Evolutionary conservation across 2,888 invertebrate species (phyloP).

Genomic region (Thera obeliscata): DNA sequence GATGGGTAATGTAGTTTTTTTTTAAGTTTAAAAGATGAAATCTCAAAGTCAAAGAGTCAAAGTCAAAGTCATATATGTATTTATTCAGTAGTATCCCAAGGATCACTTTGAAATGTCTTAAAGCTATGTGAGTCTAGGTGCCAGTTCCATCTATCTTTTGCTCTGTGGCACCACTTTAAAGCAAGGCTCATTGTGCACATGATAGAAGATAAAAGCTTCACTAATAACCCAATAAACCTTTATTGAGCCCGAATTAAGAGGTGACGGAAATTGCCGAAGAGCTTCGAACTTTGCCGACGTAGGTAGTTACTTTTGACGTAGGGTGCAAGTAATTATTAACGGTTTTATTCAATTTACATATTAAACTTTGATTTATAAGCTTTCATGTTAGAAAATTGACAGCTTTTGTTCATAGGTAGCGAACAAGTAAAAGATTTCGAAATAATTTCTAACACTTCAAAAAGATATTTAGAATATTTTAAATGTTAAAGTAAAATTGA

Average conservation of each 20-base stretch:
- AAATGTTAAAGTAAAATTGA: not conserved
- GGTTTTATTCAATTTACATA: conserved; percentile 45
- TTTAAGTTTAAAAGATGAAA: too few species aligned
- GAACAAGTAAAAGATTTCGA: too few species aligned
- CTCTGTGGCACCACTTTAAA: conserved; percentile 45
- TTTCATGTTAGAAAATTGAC: conserved; percentile 6
- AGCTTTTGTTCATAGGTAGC: too few species aligned
- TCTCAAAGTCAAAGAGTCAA: too few species aligned
- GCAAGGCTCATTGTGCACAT: conserved; percentile 60
- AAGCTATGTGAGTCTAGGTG: not conserved
- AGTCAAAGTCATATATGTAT: too few species aligned
- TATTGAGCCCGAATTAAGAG: conserved; percentile 62
- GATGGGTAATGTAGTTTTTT: too few species aligned
- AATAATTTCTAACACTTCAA: too few species aligned
- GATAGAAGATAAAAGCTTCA: conserved; percentile 60
- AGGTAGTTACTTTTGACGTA: conserved; percentile 36
- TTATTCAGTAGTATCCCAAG: not conserved
- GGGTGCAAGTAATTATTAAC: conserved; percentile 51
- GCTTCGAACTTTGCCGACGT: conserved; percentile 51
- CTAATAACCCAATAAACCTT: conserved; percentile 65
- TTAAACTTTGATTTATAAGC: conserved; percentile 32
- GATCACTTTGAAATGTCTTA: too few species aligned
- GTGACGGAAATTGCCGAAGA: conserved; percentile 56
- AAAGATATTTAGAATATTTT: not conserved
- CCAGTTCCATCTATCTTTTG: conserved; percentile 23